Evolutionary conservation across 2,113 vertebrate genomes (phyloP).

Genomic region (Felis chaus): DNA sequence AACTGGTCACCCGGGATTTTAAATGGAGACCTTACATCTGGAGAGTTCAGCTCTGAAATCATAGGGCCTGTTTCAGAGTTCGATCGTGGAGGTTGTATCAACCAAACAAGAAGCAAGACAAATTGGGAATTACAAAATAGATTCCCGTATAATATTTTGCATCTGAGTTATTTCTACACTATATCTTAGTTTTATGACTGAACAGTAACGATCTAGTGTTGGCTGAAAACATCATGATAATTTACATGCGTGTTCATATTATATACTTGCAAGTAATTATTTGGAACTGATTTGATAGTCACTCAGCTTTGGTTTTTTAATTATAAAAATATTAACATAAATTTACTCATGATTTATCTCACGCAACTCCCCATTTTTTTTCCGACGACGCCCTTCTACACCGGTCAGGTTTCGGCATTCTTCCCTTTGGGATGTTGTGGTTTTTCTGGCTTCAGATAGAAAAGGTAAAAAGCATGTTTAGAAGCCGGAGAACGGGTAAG

Average conservation of each 20-base stretch:
- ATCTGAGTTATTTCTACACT: background rate
- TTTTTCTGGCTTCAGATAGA: background rate
- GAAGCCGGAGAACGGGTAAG: background rate
- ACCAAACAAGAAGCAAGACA: background rate
- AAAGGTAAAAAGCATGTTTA: background rate
- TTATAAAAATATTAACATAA: background rate
- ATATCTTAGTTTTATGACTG: background rate
- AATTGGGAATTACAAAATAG: background rate
- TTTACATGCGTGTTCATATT: background rate
- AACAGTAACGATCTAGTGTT: background rate
- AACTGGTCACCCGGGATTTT: background rate
- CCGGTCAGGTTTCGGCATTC: too few relatives aligned
- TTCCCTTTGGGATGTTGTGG: accelerated
- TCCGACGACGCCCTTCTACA: accelerated
- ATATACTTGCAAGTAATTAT: background rate
- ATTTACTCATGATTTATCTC: background rate
- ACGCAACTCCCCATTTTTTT: background rate
- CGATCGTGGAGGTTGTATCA: accelerated
- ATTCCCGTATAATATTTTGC: background rate
- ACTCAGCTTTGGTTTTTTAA: background rate
- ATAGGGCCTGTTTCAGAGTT: accelerated
- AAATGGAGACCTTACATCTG: background rate
- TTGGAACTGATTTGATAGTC: background rate
- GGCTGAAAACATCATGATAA: background rate
- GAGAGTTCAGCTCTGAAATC: background rate